A percentile compares a stretch with the other conserved stretches of the same genome.
Evolutionary conservation across 2,888 invertebrate genomes (phyloP).

Genomic region (Cynaeus angustus): DNA sequence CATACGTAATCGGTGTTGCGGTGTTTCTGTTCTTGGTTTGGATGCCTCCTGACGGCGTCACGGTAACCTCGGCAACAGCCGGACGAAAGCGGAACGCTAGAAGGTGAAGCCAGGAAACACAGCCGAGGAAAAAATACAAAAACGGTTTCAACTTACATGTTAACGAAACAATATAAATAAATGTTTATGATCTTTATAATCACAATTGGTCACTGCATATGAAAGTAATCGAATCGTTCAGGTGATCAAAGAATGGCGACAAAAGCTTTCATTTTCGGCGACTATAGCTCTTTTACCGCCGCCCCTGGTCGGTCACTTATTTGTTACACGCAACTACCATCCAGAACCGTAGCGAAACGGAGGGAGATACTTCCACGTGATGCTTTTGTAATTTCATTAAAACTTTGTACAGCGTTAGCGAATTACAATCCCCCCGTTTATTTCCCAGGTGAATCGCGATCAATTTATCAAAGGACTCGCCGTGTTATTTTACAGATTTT

Average conservation of each 20-base stretch:
- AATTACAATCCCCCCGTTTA: constrained; percentile 44
- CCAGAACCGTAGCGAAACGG: not conserved
- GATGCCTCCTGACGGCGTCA: constrained; percentile 23
- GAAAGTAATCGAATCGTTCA: too few species aligned
- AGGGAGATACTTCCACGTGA: constrained; percentile 22
- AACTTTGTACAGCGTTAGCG: constrained; percentile 41
- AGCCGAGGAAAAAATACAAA: too few species aligned
- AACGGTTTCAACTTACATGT: too few species aligned
- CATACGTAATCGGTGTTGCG: constrained; percentile 38
- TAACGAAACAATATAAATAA: too few species aligned
- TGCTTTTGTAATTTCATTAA: constrained; percentile 49
- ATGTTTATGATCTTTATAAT: too few species aligned
- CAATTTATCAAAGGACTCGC: constrained; percentile 47
- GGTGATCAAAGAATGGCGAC: too few species aligned
- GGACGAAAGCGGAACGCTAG: constrained; percentile 19
- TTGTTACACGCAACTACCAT: constrained; percentile 1
- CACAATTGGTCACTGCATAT: too few species aligned
- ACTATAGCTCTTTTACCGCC: not conserved
- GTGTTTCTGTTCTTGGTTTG: constrained; percentile 14
- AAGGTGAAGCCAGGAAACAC: not conserved
- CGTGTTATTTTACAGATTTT: constrained; percentile 41
- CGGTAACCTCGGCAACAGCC: constrained; percentile 37
- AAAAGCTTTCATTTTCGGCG: too few species aligned
- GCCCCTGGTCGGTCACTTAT: not conserved
- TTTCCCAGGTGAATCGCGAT: constrained; percentile 45